A percentile compares a stretch with the other conserved stretches of the same genome.
These are phyloP conservation scores for Leptodactylus fallax DNA, from an alignment of 2,797 vertebrate species.

Conservation along the genomic window DNA sequence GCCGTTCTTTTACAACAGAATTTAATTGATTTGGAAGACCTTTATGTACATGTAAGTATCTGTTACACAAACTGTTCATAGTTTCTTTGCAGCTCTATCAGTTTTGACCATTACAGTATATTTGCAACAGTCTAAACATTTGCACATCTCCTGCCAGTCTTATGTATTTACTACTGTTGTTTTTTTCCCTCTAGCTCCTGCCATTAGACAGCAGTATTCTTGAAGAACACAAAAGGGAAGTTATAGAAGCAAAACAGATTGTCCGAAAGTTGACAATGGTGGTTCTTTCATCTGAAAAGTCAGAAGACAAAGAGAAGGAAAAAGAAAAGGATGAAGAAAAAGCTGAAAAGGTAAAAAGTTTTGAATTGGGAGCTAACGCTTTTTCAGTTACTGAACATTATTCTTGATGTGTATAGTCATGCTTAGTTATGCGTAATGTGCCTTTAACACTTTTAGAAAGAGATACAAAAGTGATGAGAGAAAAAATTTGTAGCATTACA, in stretches of 20 bases:
- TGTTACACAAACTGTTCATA: not conserved
- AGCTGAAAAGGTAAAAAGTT: constrained; percentile 86
- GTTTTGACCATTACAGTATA: too few relatives aligned
- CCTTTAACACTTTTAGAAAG: not conserved
- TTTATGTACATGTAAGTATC: constrained; percentile 94
- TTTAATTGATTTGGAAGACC: constrained; percentile 95
- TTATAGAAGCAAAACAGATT: constrained; percentile 94
- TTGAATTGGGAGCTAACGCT: too few relatives aligned
- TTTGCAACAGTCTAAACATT: too few relatives aligned
- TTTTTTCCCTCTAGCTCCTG: constrained; percentile 81
- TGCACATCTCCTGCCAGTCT: not conserved
- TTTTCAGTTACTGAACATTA: too few relatives aligned
- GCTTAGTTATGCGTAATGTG: not conserved
- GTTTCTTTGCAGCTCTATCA: not conserved
- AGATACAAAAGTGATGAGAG: too few relatives aligned
- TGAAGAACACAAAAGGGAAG: constrained; percentile 92
- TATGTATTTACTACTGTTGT: not conserved
- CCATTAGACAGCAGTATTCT: constrained; percentile 88
- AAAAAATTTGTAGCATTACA: too few relatives aligned
- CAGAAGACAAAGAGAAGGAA: constrained; percentile 95
- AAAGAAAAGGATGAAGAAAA: constrained; percentile 98
- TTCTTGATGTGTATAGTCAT: too few relatives aligned
- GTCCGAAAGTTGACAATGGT: constrained; percentile 96
- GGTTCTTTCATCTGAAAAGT: constrained; percentile 93
- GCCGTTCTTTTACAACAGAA: constrained; percentile 95